Evolutionary conservation across 2,888 invertebrate genomes (phyloP).

Genomic region (Eupithecia centaureata): DNA sequence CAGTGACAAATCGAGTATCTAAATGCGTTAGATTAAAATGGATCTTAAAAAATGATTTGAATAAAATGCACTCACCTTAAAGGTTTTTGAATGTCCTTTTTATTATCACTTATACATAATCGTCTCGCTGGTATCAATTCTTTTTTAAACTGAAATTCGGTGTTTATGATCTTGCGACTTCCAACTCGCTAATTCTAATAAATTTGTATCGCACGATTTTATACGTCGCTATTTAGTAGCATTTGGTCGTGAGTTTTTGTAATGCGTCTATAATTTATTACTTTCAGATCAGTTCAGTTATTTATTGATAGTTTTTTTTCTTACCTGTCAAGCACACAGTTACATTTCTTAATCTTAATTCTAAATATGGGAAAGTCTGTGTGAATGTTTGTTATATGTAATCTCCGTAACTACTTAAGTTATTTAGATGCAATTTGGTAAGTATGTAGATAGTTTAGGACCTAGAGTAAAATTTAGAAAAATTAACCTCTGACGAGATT

Average conservation of each 20-base stretch:
- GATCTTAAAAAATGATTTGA: too few species aligned
- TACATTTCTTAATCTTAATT: too few species aligned
- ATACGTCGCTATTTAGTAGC: constrained; percentile 39
- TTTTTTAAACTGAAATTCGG: constrained; percentile 54
- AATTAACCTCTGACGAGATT: too few species aligned
- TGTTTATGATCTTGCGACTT: constrained; percentile 47
- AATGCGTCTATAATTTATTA: background rate
- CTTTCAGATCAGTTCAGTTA: too few species aligned
- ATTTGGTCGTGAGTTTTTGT: constrained; percentile 18
- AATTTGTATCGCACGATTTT: constrained; percentile 70
- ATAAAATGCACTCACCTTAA: background rate
- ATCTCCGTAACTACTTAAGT: too few species aligned
- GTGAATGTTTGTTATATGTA: too few species aligned
- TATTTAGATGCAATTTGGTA: too few species aligned
- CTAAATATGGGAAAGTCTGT: too few species aligned
- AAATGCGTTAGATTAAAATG: background rate
- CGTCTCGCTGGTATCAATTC: constrained; percentile 22
- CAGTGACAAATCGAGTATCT: background rate
- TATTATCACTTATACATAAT: constrained; percentile 15
- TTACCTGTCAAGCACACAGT: background rate
- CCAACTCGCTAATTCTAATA: constrained; percentile 63
- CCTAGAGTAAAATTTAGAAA: too few species aligned
- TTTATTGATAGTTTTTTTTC: too few species aligned
- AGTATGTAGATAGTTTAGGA: too few species aligned
- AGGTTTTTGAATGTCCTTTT: background rate